Evolutionary conservation across 2,797 vertebrate species (phyloP).

Genomic region (Ispidina lecontei): DNA sequence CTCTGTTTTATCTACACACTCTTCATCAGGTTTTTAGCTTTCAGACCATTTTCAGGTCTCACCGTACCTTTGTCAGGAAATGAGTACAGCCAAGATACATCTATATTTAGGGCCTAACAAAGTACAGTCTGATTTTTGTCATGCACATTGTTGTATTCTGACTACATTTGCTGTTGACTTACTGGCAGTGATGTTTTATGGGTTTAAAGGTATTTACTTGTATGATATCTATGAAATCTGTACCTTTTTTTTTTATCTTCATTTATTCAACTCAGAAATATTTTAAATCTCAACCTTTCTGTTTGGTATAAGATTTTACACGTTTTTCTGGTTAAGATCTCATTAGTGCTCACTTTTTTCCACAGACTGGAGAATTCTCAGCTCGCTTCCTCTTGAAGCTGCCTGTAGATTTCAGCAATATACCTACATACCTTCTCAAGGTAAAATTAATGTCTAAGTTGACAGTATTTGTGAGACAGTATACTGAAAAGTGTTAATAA

Average conservation of each 20-base stretch:
- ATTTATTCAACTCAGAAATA: neutral
- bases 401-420: conserved; percentile 97
- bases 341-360: conserved; percentile 32
- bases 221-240: neutral
- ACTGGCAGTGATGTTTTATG: neutral
- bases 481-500: neutral
- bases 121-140: neutral
- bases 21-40: neutral
- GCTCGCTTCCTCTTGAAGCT: conserved; percentile 96
- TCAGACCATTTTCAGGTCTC: neutral
- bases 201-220: neutral
- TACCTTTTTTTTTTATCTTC: neutral
- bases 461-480: neutral
- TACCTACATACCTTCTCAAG: conserved; percentile 98
- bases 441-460: conserved; percentile 76
- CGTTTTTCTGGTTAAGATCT: neutral
- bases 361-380: conserved; percentile 90
- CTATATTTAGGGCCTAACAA: conserved; percentile 29
- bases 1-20: neutral
- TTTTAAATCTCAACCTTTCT: neutral
- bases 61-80: neutral
- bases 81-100: neutral
- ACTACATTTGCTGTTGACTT: neutral
- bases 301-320: neutral
- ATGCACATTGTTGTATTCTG: neutral